These are phyloP conservation scores for Falcaria lacertinaria DNA, from an alignment of 2,888 invertebrate genomes.

Conservation along the genomic window DNA sequence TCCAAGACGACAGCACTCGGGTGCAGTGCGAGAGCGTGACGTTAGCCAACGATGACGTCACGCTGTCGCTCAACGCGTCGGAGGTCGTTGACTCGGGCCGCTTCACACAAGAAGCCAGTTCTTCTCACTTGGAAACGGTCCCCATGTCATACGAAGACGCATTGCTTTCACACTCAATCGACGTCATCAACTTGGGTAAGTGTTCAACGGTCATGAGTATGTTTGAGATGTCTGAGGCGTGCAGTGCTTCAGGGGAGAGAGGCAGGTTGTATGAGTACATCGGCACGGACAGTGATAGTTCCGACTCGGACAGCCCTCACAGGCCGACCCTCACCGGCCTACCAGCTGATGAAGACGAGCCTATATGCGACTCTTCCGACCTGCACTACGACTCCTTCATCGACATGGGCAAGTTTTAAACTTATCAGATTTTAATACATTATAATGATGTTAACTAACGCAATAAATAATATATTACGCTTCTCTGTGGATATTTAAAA, in stretches of 20 bases:
- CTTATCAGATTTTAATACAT: conserved; percentile 24
- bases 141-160: conserved; percentile 57
- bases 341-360: conserved; percentile 37
- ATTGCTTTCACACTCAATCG: conserved; percentile 60
- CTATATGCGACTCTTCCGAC: conserved; percentile 57
- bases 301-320: conserved; percentile 16
- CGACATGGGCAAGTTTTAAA: conserved; percentile 75
- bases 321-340: conserved; percentile 27
- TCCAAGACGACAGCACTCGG: conserved; percentile 33
- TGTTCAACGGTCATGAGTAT: conserved; percentile 50
- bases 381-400: conserved; percentile 75
- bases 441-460: conserved; percentile 28
- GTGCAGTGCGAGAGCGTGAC: conserved; percentile 39
- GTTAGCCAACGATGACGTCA: conserved; percentile 41
- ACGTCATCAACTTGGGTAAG: conserved; percentile 54
- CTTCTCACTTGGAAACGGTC: conserved; percentile 51
- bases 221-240: not conserved
- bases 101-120: conserved; percentile 64
- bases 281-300: not conserved
- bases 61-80: conserved; percentile 52
- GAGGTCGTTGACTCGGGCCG: conserved; percentile 66
- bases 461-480: conserved; percentile 40
- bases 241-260: not conserved
- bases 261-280: not conserved
- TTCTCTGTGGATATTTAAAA: conserved; percentile 41